phyloP scores from a whole-genome alignment of 2,797 vertebrate species.

The Pteronotus mesoamericanus region DNA sequence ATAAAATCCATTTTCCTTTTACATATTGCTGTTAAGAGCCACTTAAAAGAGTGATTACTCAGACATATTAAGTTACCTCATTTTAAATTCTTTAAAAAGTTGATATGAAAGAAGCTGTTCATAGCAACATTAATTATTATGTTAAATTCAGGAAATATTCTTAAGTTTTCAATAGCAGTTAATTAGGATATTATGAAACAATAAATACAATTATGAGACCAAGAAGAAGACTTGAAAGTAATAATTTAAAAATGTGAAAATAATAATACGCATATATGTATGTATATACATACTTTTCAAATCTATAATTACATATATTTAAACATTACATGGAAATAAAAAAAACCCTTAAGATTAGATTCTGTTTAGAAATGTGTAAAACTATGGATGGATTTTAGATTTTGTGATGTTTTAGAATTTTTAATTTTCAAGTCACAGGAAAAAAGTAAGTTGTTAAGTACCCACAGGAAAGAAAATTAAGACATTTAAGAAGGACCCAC shows the following conservation, averaged over 20 bases:
- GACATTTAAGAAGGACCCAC: not conserved
- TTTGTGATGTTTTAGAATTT: not conserved
- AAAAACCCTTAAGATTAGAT: not conserved
- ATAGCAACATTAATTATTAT: not conserved
- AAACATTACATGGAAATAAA: not conserved
- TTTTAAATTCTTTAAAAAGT: not conserved
- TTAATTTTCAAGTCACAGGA: not conserved
- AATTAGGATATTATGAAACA: not conserved
- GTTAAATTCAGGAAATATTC: not conserved
- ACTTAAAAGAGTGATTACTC: not conserved
- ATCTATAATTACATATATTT: not conserved
- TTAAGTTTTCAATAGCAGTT: not conserved
- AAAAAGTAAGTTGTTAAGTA: not conserved
- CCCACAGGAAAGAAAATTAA: not conserved
- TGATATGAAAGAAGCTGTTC: not conserved
- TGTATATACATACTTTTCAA: not conserved
- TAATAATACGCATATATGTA: not conserved
- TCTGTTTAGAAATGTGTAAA: constrained; percentile 1
- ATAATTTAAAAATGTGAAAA: not conserved
- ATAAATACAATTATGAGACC: not conserved
- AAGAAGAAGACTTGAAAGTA: not conserved
- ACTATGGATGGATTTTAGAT: not conserved
- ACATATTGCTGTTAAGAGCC: not conserved
- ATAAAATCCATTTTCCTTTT: not conserved
- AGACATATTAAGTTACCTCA: not conserved